Evolutionary conservation across 1,140 invertebrate species (phyloP), one percentile per base, ranked within the genome.

Genomic region (Tetramorium parvispinum): DNA sequence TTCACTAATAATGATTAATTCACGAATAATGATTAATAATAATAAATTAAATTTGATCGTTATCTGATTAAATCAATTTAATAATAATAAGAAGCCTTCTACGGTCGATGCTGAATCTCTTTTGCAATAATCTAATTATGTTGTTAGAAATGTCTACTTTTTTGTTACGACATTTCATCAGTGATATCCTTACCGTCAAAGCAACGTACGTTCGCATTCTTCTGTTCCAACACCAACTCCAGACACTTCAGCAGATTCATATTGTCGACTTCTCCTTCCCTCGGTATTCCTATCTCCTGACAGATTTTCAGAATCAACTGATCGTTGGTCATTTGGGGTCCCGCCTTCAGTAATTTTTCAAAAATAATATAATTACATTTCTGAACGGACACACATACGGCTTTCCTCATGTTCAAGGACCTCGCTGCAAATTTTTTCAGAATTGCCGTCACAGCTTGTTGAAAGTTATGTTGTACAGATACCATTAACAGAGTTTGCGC

Each of bases 281-380:
- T 24, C 2, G 92, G 91, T 0, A 91, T 85, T 43, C 88, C 91
- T 1, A 93, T 65, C 66, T 92, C 88, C 61, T 95, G 87, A 94
- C 94, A 91, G 37, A 63, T 81, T 4, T 46, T 46, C 2, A 91
- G 43, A 1, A 94, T 46, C 7, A 94, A 37, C 0, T 32, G n/a
- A 21, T 82, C 43, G 11, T 73, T 89, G 0, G 70, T 83, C 18
- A 96, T 93, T 92, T 97, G 95, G 5, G 95, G 95, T 43, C 96
- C 96, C 11, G 94, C 93, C 13, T 94, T 91, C 46, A 98, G 90
- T 37, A 98, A 90, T 77, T 95, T 91, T 61, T 94, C 91, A 1
- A 97, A 96, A 32, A 96, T 96, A 86, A 95, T 94, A 40, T 96
- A 93, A 51, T 96, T 93, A 13, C 96, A 97, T 68, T 95, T 96